Evolutionary conservation across 2,113 vertebrate genomes (phyloP).

Genomic region (Rostratula benghalensis): DNA sequence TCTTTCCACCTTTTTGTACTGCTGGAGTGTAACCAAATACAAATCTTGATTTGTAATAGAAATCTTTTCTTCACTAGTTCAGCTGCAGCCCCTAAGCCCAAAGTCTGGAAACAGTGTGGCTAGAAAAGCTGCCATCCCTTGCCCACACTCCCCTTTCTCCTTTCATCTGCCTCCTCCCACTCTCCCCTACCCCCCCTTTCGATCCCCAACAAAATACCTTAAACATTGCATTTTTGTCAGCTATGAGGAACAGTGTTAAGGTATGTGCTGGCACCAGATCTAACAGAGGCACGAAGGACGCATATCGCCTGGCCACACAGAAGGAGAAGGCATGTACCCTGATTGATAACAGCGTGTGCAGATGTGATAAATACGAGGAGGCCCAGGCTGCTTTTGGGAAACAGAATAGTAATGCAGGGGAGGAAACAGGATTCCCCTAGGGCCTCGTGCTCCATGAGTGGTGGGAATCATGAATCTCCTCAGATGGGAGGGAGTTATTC

Average conservation of each 20-base stretch:
- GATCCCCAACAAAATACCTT: neutral
- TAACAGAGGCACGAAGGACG: neutral
- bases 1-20: neutral
- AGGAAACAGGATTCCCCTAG: neutral
- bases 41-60: neutral
- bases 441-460: neutral
- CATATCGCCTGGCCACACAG: neutral
- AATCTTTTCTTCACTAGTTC: neutral
- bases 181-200: no score
- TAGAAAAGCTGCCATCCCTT: neutral
- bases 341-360: neutral
- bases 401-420: neutral
- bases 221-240: neutral
- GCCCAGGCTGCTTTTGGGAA: neutral
- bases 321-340: neutral
- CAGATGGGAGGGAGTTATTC: neutral
- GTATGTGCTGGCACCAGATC: neutral
- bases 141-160: no score
- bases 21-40: neutral
- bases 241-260: neutral
- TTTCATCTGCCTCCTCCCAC: no score
- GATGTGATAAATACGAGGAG: neutral
- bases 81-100: neutral
- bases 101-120: neutral
- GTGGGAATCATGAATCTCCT: conserved; percentile 4